A percentile compares a stretch with the other conserved stretches of the same genome.
These are phyloP conservation scores for Verasper variegatus DNA, from an alignment of 2,113 vertebrate species.

Conservation along the genomic window DNA sequence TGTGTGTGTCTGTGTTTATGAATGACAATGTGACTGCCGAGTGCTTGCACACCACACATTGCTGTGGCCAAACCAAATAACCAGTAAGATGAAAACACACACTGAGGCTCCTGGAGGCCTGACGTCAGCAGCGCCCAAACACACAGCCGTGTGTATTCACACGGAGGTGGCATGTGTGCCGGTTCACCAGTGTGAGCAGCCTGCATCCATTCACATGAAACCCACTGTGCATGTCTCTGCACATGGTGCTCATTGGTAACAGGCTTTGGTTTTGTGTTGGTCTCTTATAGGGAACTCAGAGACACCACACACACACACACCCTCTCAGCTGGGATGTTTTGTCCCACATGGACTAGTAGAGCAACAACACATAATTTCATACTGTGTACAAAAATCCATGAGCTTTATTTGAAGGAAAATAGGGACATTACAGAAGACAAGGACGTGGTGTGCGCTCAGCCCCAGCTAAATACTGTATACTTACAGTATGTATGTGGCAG, in stretches of 20 bases:
- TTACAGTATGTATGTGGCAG: constrained; percentile 67
- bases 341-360: constrained; percentile 28
- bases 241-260: constrained; percentile 2
- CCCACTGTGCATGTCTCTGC: neutral
- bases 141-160: constrained; percentile 75
- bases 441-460: constrained; percentile 54
- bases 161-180: constrained; percentile 71
- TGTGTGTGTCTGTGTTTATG: constrained; percentile 20
- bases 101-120: constrained; percentile 61
- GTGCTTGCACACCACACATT: constrained; percentile 68
- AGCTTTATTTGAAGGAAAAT: constrained; percentile 55
- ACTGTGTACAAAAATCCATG: constrained; percentile 48
- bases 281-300: neutral
- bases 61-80: constrained; percentile 68
- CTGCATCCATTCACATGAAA: constrained; percentile 51
- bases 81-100: constrained; percentile 65
- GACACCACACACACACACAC: neutral
- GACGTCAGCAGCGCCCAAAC: constrained; percentile 67
- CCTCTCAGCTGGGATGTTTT: constrained; percentile 46
- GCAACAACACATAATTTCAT: constrained; percentile 50
- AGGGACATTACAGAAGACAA: constrained; percentile 61
- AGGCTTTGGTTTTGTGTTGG: constrained; percentile 5
- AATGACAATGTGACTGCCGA: constrained; percentile 66
- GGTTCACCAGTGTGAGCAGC: constrained; percentile 50
- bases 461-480: constrained; percentile 67